These are phyloP conservation scores for Enteromius unitaeniatus DNA, from an alignment of 2,797 vertebrate species.

Conservation along the genomic window DNA sequence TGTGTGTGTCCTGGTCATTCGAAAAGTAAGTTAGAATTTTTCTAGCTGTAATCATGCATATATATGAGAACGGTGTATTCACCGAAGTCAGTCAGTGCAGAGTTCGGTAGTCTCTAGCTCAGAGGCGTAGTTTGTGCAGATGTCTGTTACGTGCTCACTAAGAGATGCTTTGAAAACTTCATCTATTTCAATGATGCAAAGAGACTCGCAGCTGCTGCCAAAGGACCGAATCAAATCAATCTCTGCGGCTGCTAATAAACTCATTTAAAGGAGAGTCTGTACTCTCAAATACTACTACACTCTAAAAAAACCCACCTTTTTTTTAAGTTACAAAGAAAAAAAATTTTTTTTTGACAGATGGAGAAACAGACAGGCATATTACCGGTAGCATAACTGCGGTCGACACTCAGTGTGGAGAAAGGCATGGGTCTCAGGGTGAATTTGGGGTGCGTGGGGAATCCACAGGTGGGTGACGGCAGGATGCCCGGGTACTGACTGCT, in stretches of 20 bases:
- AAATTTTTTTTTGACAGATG: too few relatives aligned
- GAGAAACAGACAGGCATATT: slow-evolving; percentile 22
- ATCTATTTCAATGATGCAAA: slow-evolving; percentile 19
- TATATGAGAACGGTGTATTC: neutral
- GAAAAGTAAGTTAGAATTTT: neutral
- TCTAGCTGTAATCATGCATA: neutral
- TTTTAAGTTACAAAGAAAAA: too few relatives aligned
- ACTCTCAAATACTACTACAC: neutral
- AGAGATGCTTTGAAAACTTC: neutral
- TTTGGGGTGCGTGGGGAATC: slow-evolving; percentile 85
- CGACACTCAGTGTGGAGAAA: slow-evolving; percentile 88
- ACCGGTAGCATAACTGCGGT: slow-evolving; percentile 86
- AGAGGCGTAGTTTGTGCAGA: neutral
- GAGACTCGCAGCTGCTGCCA: slow-evolving; percentile 12
- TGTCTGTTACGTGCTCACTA: neutral
- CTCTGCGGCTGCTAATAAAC: slow-evolving; percentile 21
- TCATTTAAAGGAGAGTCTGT: neutral
- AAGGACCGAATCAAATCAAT: slow-evolving; percentile 10
- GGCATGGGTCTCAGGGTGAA: slow-evolving; percentile 91
- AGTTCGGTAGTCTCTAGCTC: neutral
- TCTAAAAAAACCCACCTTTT: neutral
- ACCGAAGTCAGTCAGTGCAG: neutral
- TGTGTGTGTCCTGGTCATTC: neutral
- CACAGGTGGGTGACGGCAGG: slow-evolving; percentile 90
- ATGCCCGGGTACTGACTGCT: slow-evolving; percentile 92